These are phyloP conservation scores for Campoplex nolae DNA, from an alignment of 2,888 invertebrate species.

Conservation along the genomic window DNA sequence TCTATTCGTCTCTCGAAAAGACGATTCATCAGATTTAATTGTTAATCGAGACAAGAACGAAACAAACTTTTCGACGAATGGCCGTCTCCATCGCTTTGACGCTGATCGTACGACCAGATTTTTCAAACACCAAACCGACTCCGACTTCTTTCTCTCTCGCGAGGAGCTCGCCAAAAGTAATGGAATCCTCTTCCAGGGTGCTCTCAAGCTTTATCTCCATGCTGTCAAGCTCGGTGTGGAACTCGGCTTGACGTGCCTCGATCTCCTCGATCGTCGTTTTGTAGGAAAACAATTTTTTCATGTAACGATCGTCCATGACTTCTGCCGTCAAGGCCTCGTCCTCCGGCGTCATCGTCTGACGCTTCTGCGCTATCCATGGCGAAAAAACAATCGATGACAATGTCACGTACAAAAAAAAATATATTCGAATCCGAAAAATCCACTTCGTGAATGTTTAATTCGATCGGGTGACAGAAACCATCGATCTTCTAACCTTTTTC, in stretches of 20 bases:
- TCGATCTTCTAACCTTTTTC: constrained; percentile 69
- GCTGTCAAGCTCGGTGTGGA: constrained; percentile 63
- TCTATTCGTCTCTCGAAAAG: neutral
- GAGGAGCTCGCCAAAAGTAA: constrained; percentile 64
- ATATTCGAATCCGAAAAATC: neutral
- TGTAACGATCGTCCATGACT: constrained; percentile 70
- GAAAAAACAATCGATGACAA: constrained; percentile 28
- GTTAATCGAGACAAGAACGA: neutral
- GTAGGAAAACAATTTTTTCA: constrained; percentile 68
- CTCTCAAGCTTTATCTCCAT: constrained; percentile 54
- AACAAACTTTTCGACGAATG: constrained; percentile 74
- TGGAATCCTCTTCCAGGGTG: constrained; percentile 63
- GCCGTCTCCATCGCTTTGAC: constrained; percentile 70
- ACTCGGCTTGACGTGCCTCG: constrained; percentile 55
- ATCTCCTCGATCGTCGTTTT: constrained; percentile 72
- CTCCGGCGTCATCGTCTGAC: constrained; percentile 69
- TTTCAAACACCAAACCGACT: constrained; percentile 72
- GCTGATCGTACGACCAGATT: constrained; percentile 72
- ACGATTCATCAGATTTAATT: constrained; percentile 10
- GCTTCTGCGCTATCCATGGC: constrained; percentile 63
- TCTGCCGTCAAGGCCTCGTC: constrained; percentile 55
- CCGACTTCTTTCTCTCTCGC: constrained; percentile 69
- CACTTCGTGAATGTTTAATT: neutral
- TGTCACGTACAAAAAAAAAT: neutral
- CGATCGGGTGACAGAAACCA: constrained; percentile 5